Conservation (phyloP, 1,140 invertebrate genomes). For the Zaprionus davidi region DNA sequence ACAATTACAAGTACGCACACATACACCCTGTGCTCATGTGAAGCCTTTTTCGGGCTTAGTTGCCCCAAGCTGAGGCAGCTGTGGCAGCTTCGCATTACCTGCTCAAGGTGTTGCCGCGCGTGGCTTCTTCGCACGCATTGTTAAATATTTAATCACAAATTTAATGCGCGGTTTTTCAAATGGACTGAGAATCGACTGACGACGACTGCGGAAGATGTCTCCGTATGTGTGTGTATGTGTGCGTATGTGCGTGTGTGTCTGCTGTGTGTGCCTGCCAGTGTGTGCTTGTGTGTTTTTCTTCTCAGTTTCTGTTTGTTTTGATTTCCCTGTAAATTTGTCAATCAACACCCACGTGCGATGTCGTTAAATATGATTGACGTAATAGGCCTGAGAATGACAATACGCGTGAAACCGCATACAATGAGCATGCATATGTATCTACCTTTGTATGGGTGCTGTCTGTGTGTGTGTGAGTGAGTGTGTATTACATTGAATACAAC, state of each 20-base stretch:
- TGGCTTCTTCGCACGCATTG: slow-evolving; percentile 48
- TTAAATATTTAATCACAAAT: slow-evolving; percentile 75
- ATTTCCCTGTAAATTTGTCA: slow-evolving; percentile 11
- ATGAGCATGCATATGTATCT: background rate
- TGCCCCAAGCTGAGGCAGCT: slow-evolving; percentile 28
- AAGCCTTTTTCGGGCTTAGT: slow-evolving; percentile 43
- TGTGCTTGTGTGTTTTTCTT: slow-evolving; percentile 17
- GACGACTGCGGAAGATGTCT: slow-evolving; percentile 3
- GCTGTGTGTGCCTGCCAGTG: background rate
- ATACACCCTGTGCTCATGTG: slow-evolving; percentile 6
- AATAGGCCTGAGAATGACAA: slow-evolving; percentile 6
- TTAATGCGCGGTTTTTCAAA: slow-evolving; percentile 36
- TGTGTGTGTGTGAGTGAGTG: slow-evolving; percentile 33
- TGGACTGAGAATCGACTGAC: slow-evolving; percentile 13
- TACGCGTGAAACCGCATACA: slow-evolving; percentile 1
- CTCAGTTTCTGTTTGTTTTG: slow-evolving; percentile 3
- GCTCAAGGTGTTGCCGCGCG: slow-evolving; percentile 45
- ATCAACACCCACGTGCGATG: slow-evolving; percentile 1
- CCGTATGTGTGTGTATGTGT: slow-evolving; percentile 6
- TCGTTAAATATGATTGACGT: slow-evolving; percentile 10
- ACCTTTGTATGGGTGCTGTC: slow-evolving; percentile 21
- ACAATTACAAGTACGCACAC: background rate
- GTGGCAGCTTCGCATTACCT: slow-evolving; percentile 33
- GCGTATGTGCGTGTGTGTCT: background rate
- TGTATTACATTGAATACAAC: background rate